Conservation (phyloP, 2,797 vertebrate species). For the Sebastes aleutianus region DNA sequence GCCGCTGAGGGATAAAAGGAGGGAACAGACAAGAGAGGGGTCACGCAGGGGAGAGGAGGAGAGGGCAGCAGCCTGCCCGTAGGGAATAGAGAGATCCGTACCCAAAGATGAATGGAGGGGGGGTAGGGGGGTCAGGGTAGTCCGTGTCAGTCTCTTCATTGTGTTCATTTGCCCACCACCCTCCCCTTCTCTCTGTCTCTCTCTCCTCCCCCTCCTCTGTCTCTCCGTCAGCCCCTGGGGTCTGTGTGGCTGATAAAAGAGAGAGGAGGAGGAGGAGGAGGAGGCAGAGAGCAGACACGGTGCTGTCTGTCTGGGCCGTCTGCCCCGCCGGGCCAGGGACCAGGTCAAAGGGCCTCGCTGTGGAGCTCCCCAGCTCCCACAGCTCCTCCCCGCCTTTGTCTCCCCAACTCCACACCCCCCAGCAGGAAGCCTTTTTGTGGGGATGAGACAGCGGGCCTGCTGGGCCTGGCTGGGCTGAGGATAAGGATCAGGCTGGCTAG, state of each 20-base stretch:
- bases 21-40: constrained; percentile 46
- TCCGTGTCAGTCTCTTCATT: constrained; percentile 71
- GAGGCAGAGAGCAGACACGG: constrained; percentile 63
- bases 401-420: constrained; percentile 34
- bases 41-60: constrained; percentile 46
- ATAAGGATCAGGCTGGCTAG: constrained; percentile 82
- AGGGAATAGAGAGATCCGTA: constrained; percentile 65
- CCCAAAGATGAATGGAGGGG: constrained; percentile 66
- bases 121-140: constrained; percentile 32
- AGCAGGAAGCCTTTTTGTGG: constrained; percentile 71
- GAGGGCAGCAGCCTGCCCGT: constrained; percentile 61
- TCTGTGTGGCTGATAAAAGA: constrained; percentile 72
- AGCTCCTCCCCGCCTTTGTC: constrained; percentile 70
- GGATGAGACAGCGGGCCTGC: constrained; percentile 72
- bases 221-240: constrained; percentile 61
- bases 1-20: constrained; percentile 41
- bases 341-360: constrained; percentile 83
- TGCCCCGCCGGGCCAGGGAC: constrained; percentile 61
- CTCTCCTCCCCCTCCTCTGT: constrained; percentile 40
- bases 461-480: constrained; percentile 64
- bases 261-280: constrained; percentile 46
- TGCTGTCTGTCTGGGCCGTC: constrained; percentile 78
- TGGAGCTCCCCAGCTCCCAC: constrained; percentile 57
- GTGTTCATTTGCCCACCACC: constrained; percentile 69
- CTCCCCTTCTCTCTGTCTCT: constrained; percentile 21